Base-by-base conservation (phyloP, 2,888 invertebrate genomes). In the Xylophagus ater region DNA sequence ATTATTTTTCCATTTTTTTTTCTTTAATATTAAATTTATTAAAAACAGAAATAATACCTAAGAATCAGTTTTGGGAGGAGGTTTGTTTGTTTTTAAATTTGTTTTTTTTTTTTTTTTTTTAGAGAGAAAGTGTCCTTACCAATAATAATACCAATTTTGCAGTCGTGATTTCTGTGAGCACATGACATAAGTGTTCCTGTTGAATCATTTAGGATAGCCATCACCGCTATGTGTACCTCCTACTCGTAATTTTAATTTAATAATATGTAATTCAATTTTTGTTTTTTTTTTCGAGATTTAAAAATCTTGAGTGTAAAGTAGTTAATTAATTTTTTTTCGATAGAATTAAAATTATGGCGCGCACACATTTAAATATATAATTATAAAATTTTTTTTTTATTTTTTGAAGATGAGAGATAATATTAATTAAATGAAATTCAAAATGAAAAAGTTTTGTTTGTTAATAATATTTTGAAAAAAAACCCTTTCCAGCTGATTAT, bases 111-210 rank as follows among this genome's bases (percentile, higher is more conserved):
- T 18, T 33, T 41, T 28, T 34, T 24, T 34, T 24, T 25, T 10
- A 10, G 25, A 7, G n/a, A 25, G n/a, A 17, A 13, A 24, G 17
- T 14, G 12, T 39, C 15, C 40, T 40, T 96, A 48, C 93, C 92
- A 79, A 62, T 49, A 52, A 58, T 60, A 23, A 60, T 55, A 55
- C 90, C 92, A 62, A 93, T 70, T 54, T 78, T 72, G 67, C 86
- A 86, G 58, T 76, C 69, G 46, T 69, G 72, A 62, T 85, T 80
- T 59, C 78, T 75, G 72, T 84, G 83, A 42, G 89, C 88, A 67
- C 89, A 90, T 10, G 90, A 86, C 87, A 93, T 88, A 51, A 93
- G 70, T 14, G 89, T 88, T 49, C 93, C 93, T 24, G 87, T 88
- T 42, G 93, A 87, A 67, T 96, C 93, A 64, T 94, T 94, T 55